phyloP scores from a whole-genome alignment of 2,888 invertebrate genomes.

The Amphipyra berbera region DNA sequence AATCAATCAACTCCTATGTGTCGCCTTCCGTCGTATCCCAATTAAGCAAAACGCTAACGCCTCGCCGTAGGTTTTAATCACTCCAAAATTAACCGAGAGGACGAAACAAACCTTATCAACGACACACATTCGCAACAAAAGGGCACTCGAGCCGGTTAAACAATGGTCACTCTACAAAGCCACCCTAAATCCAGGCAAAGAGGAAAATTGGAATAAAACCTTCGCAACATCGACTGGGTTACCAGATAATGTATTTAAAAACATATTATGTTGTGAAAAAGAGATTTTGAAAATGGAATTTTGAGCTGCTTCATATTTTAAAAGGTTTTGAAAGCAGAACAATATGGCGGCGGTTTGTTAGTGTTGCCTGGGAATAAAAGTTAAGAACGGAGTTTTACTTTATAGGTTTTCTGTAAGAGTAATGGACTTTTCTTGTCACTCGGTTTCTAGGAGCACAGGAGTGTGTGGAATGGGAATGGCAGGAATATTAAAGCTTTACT shows the following conservation, averaged over 20 bases:
- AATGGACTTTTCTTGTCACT: slow-evolving; percentile 67
- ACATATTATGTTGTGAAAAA: slow-evolving; percentile 46
- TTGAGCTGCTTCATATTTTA: slow-evolving; percentile 33
- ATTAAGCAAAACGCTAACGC: slow-evolving; percentile 42
- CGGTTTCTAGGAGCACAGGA: slow-evolving; percentile 25
- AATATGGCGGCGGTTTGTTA: slow-evolving; percentile 37
- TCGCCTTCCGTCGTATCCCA: slow-evolving; percentile 22
- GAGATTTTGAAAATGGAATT: slow-evolving; percentile 52
- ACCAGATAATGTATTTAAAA: slow-evolving; percentile 63
- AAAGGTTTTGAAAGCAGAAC: slow-evolving; percentile 49
- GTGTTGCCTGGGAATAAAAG: slow-evolving; percentile 40
- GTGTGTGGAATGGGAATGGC: slow-evolving; percentile 32
- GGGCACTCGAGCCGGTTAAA: slow-evolving; percentile 68
- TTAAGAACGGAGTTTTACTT: slow-evolving; percentile 42
- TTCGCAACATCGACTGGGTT: slow-evolving; percentile 55
- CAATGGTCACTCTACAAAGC: slow-evolving; percentile 73
- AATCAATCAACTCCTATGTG: slow-evolving; percentile 19
- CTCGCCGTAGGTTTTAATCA: slow-evolving; percentile 48
- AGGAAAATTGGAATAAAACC: slow-evolving; percentile 69
- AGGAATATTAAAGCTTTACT: slow-evolving; percentile 10
- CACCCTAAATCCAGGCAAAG: slow-evolving; percentile 70
- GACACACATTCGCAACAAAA: slow-evolving; percentile 71
- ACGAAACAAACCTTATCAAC: slow-evolving; percentile 66
- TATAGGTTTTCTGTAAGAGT: slow-evolving; percentile 48
- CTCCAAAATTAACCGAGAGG: slow-evolving; percentile 66